Percentiles rank a stretch among this genome's conserved stretches.
These are phyloP conservation scores for Caloenas nicobarica DNA, from an alignment of 2,113 vertebrate species.

Conservation along the genomic window DNA sequence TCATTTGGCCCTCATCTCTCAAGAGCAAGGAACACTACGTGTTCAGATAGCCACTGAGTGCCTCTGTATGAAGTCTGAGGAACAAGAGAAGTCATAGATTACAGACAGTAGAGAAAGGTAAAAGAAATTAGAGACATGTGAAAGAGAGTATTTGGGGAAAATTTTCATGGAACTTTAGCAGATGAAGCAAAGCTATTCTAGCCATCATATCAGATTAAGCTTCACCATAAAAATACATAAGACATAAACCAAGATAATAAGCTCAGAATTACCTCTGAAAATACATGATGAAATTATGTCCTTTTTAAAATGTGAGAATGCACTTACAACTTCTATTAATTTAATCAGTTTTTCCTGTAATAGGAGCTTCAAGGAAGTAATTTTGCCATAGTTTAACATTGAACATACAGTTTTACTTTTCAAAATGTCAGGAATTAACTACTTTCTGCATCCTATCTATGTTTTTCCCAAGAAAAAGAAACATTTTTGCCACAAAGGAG, in stretches of 20 bases:
- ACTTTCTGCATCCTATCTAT: background rate
- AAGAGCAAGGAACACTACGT: rapidly evolving
- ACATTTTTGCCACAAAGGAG: background rate
- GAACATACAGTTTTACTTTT: background rate
- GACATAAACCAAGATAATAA: background rate
- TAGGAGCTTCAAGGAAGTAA: background rate
- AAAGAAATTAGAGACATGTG: background rate
- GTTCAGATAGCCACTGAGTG: background rate
- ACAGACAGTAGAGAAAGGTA: background rate
- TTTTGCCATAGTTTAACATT: background rate
- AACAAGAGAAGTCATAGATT: background rate
- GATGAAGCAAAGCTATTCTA: background rate
- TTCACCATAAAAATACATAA: background rate
- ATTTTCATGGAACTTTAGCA: background rate
- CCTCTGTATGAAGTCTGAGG: background rate
- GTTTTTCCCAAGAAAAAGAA: background rate
- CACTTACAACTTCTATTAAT: background rate
- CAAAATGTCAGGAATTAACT: background rate
- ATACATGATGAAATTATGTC: background rate
- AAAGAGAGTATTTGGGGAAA: background rate
- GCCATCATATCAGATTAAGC: background rate
- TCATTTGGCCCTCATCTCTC: background rate
- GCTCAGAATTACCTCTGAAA: background rate
- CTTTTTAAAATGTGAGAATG: background rate
- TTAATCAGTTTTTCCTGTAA: background rate